phyloP scores from a whole-genome alignment of 2,888 invertebrate species.

The Sarcophaga rosellei region DNA sequence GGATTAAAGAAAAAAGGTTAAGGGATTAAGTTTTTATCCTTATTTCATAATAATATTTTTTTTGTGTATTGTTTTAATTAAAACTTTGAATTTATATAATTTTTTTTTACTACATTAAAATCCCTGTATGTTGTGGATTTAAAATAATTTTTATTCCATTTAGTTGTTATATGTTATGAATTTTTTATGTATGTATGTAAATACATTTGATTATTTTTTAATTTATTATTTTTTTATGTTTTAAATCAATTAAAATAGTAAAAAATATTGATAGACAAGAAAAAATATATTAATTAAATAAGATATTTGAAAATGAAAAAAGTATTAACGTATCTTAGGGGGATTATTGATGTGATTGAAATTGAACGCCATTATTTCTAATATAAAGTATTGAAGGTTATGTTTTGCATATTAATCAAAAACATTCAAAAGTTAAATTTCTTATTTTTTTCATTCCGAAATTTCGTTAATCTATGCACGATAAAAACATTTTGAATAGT shows the following conservation, averaged over 20 bases:
- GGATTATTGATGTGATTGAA: slow-evolving; percentile 1
- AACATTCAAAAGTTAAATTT: too few species aligned
- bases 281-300: too few species aligned
- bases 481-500: too few species aligned
- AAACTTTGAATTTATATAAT: slow-evolving; percentile 65
- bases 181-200: slow-evolving; percentile 8
- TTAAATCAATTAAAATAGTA: background rate
- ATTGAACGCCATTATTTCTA: too few species aligned
- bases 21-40: slow-evolving; percentile 18
- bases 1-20: background rate
- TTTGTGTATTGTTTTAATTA: slow-evolving; percentile 31
- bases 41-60: slow-evolving; percentile 49
- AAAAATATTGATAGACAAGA: too few species aligned
- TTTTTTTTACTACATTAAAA: slow-evolving; percentile 76
- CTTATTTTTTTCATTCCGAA: too few species aligned
- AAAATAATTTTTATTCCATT: slow-evolving; percentile 40
- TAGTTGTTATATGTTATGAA: slow-evolving; percentile 18
- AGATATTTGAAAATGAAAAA: background rate
- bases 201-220: slow-evolving; percentile 1
- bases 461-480: too few species aligned
- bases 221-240: slow-evolving; percentile 4
- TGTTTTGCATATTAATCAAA: too few species aligned
- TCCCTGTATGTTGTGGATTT: slow-evolving; percentile 77
- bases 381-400: too few species aligned
- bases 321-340: slow-evolving; percentile 21